Conservation (phyloP, 1,140 invertebrate species). For the Drosophila kikkawai region DNA sequence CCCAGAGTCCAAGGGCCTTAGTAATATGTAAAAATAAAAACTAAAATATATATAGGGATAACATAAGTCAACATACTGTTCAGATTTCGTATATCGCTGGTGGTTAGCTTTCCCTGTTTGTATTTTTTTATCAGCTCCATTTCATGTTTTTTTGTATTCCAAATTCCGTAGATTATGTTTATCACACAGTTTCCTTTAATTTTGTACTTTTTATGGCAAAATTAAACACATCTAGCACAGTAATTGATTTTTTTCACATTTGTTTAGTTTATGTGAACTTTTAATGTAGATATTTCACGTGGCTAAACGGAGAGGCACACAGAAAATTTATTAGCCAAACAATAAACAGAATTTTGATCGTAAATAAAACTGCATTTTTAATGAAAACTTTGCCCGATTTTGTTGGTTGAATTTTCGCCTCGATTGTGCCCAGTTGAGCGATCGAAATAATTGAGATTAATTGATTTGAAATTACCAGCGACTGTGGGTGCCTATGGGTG, state of each 20-base stretch:
- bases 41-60: neutral
- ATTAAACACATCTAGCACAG: conserved; percentile 18
- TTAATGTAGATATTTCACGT: conserved; percentile 37
- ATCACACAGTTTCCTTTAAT: conserved; percentile 1
- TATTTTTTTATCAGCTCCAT: conserved; percentile 83
- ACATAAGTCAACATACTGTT: conserved; percentile 66
- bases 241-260: conserved; percentile 16
- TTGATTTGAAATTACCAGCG: conserved; percentile 50
- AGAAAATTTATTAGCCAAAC: conserved; percentile 49
- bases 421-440: conserved; percentile 43
- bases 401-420: conserved; percentile 27
- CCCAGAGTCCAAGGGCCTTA: conserved; percentile 11
- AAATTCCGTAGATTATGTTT: conserved; percentile 5
- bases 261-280: conserved; percentile 29
- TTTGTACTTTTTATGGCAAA: conserved; percentile 1
- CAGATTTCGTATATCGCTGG: conserved; percentile 65
- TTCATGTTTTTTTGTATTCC: conserved; percentile 32
- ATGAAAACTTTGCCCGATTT: conserved; percentile 16
- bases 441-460: conserved; percentile 60
- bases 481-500: neutral
- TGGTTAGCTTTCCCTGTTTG: conserved; percentile 72
- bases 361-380: conserved; percentile 31
- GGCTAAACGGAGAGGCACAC: conserved; percentile 13
- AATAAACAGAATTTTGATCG: conserved; percentile 33
- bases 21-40: conserved; percentile 10